Evolutionary conservation across 1,140 invertebrate genomes (phyloP).

Genomic region (Heliconius himera): DNA sequence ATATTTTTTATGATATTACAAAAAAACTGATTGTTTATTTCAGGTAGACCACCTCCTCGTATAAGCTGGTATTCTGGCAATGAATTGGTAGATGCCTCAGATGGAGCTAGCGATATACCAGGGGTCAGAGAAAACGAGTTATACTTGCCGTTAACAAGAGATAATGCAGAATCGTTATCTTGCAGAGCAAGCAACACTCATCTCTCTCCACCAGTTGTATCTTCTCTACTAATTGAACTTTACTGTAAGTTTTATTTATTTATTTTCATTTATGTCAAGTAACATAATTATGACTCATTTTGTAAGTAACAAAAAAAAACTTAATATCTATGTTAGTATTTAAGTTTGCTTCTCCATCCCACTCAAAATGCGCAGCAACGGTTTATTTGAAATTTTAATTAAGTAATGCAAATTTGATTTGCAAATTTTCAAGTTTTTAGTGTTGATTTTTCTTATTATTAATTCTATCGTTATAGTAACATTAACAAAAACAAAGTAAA

Average conservation of each 20-base stretch:
- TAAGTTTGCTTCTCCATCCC: no score
- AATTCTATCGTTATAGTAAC: no score
- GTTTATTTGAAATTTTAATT: no score
- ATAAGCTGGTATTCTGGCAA: conserved; percentile 87
- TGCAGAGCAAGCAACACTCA: conserved; percentile 88
- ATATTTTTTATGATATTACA: neutral
- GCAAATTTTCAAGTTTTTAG: no score
- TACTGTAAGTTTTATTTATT: conserved; percentile 62
- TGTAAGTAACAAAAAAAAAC: no score
- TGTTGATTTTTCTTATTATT: no score
- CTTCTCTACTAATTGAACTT: conserved; percentile 68
- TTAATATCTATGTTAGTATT: no score
- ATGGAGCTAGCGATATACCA: conserved; percentile 81
- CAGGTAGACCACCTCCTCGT: conserved; percentile 84
- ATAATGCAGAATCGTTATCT: conserved; percentile 83
- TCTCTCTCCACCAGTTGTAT: conserved; percentile 80
- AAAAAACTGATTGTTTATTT: neutral
- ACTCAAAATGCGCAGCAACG: no score
- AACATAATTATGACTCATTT: no score
- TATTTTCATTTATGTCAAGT: no score
- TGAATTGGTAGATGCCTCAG: conserved; percentile 86
- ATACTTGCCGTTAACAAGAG: conserved; percentile 82
- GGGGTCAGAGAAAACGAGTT: conserved; percentile 85
- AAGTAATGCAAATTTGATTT: no score
- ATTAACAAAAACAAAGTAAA: no score